phyloP scores from a whole-genome alignment of 1,140 invertebrate genomes.

The Danaus melanippus region DNA sequence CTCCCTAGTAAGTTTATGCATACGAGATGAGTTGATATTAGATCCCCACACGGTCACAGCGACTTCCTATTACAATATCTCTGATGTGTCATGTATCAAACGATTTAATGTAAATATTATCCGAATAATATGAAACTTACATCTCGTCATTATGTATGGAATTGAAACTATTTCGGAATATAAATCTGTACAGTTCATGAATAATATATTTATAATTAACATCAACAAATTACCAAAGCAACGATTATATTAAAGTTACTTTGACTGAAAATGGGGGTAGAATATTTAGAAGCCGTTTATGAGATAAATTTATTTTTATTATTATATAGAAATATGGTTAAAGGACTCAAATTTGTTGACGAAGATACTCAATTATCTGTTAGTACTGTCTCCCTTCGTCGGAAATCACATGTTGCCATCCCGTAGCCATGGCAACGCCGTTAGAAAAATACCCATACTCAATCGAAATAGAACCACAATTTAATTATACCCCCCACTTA shows the following conservation, averaged over 20 bases:
- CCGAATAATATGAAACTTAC: background rate
- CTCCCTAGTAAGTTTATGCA: slow-evolving; percentile 42
- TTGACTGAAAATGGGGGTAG: no score
- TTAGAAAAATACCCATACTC: slow-evolving; percentile 37
- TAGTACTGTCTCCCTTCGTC: slow-evolving; percentile 40
- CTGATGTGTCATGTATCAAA: slow-evolving; percentile 40
- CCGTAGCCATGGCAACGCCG: slow-evolving; percentile 35
- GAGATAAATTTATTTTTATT: no score
- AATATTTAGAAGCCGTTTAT: no score
- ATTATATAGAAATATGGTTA: no score
- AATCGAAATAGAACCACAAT: slow-evolving; percentile 35
- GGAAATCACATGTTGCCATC: slow-evolving; percentile 27
- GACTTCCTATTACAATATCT: slow-evolving; percentile 51
- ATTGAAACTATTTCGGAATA: no score
- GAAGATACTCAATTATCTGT: slow-evolving; percentile 51
- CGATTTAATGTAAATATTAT: slow-evolving; percentile 29
- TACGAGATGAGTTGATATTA: slow-evolving; percentile 53
- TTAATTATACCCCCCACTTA: slow-evolving; percentile 47
- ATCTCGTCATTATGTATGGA: background rate
- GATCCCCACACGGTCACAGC: slow-evolving; percentile 33
- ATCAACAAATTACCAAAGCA: no score
- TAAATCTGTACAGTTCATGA: no score
- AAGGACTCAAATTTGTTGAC: no score
- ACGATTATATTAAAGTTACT: no score
- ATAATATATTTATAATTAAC: no score